A percentile compares a stretch with the other conserved stretches of the same genome.
Evolutionary conservation across 1,140 invertebrate species (phyloP).

Genomic region (Heliconius hewitsoni): DNA sequence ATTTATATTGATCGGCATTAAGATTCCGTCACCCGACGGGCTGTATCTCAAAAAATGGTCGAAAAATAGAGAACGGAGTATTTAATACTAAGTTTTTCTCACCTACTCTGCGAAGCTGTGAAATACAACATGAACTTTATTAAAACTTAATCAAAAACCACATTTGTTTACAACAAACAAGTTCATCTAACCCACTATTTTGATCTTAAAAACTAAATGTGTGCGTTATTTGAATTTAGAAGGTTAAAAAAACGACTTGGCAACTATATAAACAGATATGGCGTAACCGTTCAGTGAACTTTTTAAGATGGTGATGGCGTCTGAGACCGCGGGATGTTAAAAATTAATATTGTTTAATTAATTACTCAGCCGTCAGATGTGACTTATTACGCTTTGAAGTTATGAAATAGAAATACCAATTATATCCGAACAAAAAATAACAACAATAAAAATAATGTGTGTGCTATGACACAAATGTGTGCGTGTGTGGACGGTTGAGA

Average conservation of each 20-base stretch:
- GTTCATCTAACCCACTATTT: constrained; percentile 5
- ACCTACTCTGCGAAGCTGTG: too few relatives aligned
- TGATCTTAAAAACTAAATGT: constrained; percentile 23
- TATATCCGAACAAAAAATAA: background rate
- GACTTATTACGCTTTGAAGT: constrained; percentile 29
- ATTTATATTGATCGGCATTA: too few relatives aligned
- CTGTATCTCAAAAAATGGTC: too few relatives aligned
- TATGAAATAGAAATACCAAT: constrained; percentile 21
- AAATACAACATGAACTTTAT: background rate
- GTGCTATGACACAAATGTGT: too few relatives aligned
- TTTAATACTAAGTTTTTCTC: too few relatives aligned
- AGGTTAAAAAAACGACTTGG: constrained; percentile 29
- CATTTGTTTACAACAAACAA: background rate
- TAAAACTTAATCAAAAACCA: background rate
- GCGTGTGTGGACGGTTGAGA: too few relatives aligned
- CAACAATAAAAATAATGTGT: too few relatives aligned
- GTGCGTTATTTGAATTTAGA: constrained; percentile 19
- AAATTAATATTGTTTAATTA: constrained; percentile 40
- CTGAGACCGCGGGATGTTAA: constrained; percentile 24
- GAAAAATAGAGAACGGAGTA: too few relatives aligned
- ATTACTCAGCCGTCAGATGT: constrained; percentile 29
- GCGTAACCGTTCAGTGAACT: constrained; percentile 31
- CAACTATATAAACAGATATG: constrained; percentile 31
- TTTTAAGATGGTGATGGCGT: constrained; percentile 24
- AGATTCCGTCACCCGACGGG: too few relatives aligned